Conservation (phyloP, 2,113 vertebrate species). For the Ailurus styani region DNA sequence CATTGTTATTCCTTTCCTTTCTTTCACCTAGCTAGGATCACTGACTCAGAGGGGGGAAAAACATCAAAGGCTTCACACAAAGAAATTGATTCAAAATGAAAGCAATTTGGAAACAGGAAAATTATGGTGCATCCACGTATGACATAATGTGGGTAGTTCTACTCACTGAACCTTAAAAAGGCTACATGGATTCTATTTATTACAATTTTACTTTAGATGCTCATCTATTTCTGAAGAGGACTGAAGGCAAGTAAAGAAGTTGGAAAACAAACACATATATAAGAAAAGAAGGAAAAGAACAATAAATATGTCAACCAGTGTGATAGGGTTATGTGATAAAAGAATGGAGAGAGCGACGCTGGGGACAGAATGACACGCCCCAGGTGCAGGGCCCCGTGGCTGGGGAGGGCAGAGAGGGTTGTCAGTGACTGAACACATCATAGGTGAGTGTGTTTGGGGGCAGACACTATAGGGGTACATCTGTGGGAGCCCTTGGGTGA, state of each 20-base stretch:
- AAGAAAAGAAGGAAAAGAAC: neutral
- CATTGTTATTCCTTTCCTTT: neutral
- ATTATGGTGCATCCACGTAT: neutral
- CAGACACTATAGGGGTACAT: neutral
- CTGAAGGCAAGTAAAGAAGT: neutral
- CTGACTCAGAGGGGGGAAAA: neutral
- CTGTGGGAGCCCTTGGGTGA: neutral
- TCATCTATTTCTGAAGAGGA: neutral
- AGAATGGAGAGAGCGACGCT: neutral
- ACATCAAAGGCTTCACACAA: conserved; percentile 46
- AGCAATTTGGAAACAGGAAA: conserved; percentile 34
- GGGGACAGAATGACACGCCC: neutral
- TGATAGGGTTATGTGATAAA: neutral
- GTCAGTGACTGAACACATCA: neutral
- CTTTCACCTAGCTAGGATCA: neutral
- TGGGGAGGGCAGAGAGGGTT: neutral
- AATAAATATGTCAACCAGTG: neutral
- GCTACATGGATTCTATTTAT: neutral
- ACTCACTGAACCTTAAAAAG: conserved; percentile 2
- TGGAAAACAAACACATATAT: neutral
- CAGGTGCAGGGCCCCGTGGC: fast-evolving
- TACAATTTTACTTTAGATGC: neutral
- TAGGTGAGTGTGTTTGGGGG: neutral
- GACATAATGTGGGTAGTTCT: neutral
- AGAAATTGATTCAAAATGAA: conserved; percentile 58